A percentile compares a stretch with the other conserved stretches of the same genome.
These are phyloP conservation scores for Oikopleura vanhoeffeni DNA, from an alignment of 23 tunicate species.

Conservation along the genomic window DNA sequence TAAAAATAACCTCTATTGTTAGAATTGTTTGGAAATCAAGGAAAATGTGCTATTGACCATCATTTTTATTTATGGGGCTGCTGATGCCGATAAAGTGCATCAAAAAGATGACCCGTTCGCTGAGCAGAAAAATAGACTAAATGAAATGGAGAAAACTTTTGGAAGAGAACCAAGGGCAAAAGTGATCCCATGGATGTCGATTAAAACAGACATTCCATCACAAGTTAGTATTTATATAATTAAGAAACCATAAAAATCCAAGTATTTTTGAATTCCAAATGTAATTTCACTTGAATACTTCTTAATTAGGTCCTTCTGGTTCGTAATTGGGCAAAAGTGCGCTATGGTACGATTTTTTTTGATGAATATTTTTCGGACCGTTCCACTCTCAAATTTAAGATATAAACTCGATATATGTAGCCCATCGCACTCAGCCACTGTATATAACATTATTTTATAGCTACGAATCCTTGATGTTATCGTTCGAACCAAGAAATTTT, in stretches of 20 bases:
- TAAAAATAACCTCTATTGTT: neutral
- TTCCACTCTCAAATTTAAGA: neutral
- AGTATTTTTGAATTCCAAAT: neutral
- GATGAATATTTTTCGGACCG: no score
- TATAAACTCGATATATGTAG: neutral
- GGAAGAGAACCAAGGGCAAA: slow-evolving; percentile 19
- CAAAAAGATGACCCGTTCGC: slow-evolving; percentile 49
- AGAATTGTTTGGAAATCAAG: slow-evolving; percentile 41
- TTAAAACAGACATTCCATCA: slow-evolving; percentile 75
- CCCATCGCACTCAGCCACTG: no score
- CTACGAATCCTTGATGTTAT: slow-evolving; percentile 65
- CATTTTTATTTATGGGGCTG: slow-evolving; percentile 65
- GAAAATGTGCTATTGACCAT: slow-evolving; percentile 43
- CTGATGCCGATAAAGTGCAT: slow-evolving; percentile 44
- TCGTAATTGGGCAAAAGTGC: no score
- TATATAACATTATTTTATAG: no score
- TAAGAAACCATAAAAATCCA: neutral
- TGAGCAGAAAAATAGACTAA: slow-evolving; percentile 37
- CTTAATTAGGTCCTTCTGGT: no score
- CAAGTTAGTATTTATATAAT: slow-evolving; percentile 52
- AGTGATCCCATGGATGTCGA: slow-evolving; percentile 91
- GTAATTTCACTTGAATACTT: no score
- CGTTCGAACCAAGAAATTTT: slow-evolving; percentile 42
- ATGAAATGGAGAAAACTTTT: slow-evolving; percentile 38
- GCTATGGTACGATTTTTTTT: no score